Percentiles rank a stretch among this genome's conserved stretches.
These are phyloP conservation scores for Parotocinclus haroldoi DNA, from an alignment of 2,797 vertebrate species.

Conservation along the genomic window DNA sequence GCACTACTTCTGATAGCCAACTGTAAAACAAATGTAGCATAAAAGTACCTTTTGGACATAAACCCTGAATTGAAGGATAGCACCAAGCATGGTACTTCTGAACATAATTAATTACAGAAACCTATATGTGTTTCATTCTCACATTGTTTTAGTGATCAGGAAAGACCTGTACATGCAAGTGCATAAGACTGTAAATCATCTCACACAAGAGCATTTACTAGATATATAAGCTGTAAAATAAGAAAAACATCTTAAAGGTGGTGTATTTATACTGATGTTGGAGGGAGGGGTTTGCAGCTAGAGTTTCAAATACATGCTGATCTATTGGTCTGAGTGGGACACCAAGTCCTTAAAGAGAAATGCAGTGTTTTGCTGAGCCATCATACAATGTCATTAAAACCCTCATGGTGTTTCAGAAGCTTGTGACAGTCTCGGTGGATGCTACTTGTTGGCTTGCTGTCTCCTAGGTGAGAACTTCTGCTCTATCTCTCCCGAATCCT, in stretches of 20 bases:
- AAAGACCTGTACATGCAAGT: neutral
- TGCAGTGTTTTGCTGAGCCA: slow-evolving; percentile 51
- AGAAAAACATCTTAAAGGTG: slow-evolving; percentile 40
- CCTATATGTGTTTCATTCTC: too few species aligned
- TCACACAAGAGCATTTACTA: slow-evolving; percentile 17
- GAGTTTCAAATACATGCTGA: slow-evolving; percentile 45
- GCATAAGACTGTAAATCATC: slow-evolving; percentile 7
- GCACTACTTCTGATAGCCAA: too few species aligned
- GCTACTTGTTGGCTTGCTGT: slow-evolving; percentile 11
- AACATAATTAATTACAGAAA: too few species aligned
- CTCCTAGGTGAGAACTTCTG: slow-evolving; percentile 40
- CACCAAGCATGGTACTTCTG: too few species aligned
- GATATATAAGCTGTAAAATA: slow-evolving; percentile 42
- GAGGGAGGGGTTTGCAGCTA: slow-evolving; percentile 33
- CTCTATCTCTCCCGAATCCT: slow-evolving; percentile 22
- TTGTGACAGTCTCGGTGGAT: slow-evolving; percentile 31
- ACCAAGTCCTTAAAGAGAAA: slow-evolving; percentile 51
- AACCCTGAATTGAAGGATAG: too few species aligned
- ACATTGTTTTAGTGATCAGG: too few species aligned
- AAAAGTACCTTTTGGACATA: too few species aligned
- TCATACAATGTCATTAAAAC: slow-evolving; percentile 51
- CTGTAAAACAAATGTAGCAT: too few species aligned
- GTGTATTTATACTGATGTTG: slow-evolving; percentile 47
- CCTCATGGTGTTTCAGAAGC: slow-evolving; percentile 35
- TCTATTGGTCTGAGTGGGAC: slow-evolving; percentile 42